phyloP scores from a whole-genome alignment of 1,140 invertebrate genomes.

The Acromyrmex charruanus region DNA sequence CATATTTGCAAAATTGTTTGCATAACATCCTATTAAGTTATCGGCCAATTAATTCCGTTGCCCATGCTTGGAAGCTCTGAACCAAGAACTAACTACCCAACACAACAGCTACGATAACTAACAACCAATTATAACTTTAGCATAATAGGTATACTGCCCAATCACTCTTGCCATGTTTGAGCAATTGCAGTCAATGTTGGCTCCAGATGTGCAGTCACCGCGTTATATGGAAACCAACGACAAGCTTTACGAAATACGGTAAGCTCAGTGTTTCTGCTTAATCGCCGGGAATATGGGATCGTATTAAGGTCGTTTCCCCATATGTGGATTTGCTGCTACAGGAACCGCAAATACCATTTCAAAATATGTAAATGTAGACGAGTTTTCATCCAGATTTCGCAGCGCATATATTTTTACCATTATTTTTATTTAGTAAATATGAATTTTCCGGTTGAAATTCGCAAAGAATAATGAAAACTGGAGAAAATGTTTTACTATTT shows the following conservation, averaged over 20 bases:
- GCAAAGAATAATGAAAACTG: background rate
- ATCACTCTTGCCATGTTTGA: constrained; percentile 39
- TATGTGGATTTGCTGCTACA: constrained; percentile 24
- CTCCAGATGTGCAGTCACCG: constrained; percentile 25
- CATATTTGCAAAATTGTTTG: constrained; percentile 25
- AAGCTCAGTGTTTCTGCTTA: constrained; percentile 43
- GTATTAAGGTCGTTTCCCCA: constrained; percentile 42
- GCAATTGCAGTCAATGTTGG: constrained; percentile 38
- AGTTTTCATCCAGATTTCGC: constrained; percentile 8
- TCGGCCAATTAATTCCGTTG: constrained; percentile 24
- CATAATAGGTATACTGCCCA: constrained; percentile 21
- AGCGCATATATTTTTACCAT: background rate
- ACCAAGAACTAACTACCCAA: background rate
- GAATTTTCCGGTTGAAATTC: background rate
- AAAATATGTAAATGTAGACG: background rate
- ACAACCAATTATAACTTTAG: constrained; percentile 60
- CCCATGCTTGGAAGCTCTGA: background rate
- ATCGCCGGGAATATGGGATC: constrained; percentile 52
- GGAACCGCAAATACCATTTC: background rate
- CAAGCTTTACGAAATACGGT: constrained; percentile 31
- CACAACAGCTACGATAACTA: constrained; percentile 30
- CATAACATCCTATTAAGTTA: background rate
- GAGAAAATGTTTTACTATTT: background rate
- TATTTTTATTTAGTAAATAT: background rate
- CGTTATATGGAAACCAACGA: constrained; percentile 26